Conservation (phyloP, 2,888 invertebrate genomes). For the Brachynemurus nebulosus region DNA sequence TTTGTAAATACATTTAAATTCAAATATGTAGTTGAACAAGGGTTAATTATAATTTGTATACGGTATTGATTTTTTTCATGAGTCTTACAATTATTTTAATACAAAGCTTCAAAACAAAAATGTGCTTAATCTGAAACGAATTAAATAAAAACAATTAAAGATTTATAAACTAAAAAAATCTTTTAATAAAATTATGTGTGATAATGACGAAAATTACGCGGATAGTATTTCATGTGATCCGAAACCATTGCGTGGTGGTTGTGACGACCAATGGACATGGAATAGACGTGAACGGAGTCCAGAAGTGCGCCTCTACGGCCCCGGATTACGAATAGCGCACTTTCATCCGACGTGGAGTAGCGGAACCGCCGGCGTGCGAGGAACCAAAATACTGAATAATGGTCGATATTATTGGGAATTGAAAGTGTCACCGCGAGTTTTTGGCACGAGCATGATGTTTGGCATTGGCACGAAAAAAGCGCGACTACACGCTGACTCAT, state of each 20-base stretch:
- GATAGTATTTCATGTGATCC: slow-evolving; percentile 1
- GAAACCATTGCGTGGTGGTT: slow-evolving; percentile 34
- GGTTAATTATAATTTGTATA: no score
- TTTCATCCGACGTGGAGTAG: slow-evolving; percentile 67
- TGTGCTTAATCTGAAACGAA: no score
- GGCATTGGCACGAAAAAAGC: slow-evolving; percentile 46
- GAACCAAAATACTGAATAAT: slow-evolving; percentile 48
- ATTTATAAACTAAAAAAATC: background rate
- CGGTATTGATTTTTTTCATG: no score
- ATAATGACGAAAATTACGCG: background rate
- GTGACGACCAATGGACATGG: slow-evolving; percentile 57
- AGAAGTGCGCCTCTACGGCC: slow-evolving; percentile 43
- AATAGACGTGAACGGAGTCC: slow-evolving; percentile 39
- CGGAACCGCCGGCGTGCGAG: slow-evolving; percentile 57
- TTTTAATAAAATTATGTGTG: background rate
- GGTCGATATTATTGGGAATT: slow-evolving; percentile 53
- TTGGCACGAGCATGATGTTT: slow-evolving; percentile 66
- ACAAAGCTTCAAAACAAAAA: no score
- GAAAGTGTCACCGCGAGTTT: slow-evolving; percentile 45
- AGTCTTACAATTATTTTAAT: no score
- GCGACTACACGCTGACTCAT: slow-evolving; percentile 49
- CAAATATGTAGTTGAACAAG: no score
- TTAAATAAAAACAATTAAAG: background rate
- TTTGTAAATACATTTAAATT: no score
- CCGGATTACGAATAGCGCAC: slow-evolving; percentile 41